phyloP scores from a whole-genome alignment of 2,888 invertebrate species.

The Bursaphelenchus okinawaensis region DNA sequence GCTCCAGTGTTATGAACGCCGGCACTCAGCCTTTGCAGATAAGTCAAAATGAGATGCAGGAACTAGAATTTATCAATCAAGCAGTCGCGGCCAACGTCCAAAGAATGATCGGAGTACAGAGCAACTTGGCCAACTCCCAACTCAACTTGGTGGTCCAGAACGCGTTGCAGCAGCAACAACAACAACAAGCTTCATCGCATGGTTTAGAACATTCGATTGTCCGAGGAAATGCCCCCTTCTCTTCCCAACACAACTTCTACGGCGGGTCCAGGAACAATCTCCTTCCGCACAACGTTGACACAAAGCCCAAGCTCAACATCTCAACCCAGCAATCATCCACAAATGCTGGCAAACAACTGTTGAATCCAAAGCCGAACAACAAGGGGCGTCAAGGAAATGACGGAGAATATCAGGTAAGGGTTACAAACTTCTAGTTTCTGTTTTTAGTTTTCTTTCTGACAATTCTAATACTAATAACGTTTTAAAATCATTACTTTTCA shows the following conservation, averaged over 20 bases:
- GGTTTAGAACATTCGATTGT: neutral
- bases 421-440: neutral
- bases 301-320: neutral
- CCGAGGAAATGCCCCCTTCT: constrained; percentile 2
- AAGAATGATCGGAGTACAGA: constrained; percentile 6
- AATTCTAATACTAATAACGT: too few relatives aligned
- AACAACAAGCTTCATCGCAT: neutral
- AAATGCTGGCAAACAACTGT: constrained; percentile 12
- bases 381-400: constrained; percentile 43
- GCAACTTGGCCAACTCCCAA: neutral
- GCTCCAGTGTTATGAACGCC: neutral
- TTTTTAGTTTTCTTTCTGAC: neutral
- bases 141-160: neutral
- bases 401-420: constrained; percentile 52
- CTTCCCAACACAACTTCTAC: neutral
- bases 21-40: neutral
- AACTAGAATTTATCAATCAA: constrained; percentile 10
- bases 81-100: constrained; percentile 13
- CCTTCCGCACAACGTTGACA: neutral
- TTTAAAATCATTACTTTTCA: constrained; percentile 25
- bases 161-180: neutral
- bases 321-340: neutral
- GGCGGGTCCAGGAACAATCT: neutral
- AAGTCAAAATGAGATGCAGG: neutral
- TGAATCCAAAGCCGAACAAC: constrained; percentile 30